These are phyloP conservation scores for Harlomillsia oculata DNA, from an alignment of 1,140 invertebrate species.

Conservation along the genomic window DNA sequence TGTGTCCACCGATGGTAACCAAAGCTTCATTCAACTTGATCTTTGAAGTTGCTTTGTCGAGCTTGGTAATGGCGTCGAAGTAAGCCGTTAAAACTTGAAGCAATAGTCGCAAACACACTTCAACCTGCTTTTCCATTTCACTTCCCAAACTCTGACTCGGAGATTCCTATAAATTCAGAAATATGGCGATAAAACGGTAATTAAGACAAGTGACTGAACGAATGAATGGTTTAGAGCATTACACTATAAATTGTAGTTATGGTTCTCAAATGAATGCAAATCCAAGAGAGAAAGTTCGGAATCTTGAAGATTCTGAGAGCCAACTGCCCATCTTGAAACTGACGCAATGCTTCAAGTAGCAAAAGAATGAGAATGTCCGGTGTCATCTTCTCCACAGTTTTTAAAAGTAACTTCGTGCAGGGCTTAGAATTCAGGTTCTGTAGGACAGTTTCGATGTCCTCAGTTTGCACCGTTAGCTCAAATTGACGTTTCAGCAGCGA, in stretches of 20 bases:
- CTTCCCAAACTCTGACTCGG: neutral
- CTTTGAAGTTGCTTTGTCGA: neutral
- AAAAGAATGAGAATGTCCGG: constrained; percentile 22
- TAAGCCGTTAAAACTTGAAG: constrained; percentile 9
- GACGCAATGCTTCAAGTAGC: constrained; percentile 19
- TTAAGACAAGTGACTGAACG: neutral
- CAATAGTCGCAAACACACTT: constrained; percentile 22
- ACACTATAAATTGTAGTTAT: constrained; percentile 12
- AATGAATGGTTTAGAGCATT: neutral
- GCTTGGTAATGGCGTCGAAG: constrained; percentile 12
- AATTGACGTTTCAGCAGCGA: constrained; percentile 16
- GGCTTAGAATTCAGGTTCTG: neutral
- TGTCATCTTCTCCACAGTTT: constrained; percentile 1
- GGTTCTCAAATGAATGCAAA: constrained; percentile 19
- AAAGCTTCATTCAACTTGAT: neutral
- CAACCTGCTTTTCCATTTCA: neutral
- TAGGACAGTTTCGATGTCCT: neutral
- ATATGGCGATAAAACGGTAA: neutral
- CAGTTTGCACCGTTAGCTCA: neutral
- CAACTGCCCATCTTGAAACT: constrained; percentile 4
- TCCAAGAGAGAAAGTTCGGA: constrained; percentile 6
- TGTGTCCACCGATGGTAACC: neutral
- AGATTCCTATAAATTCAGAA: neutral
- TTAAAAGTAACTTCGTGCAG: neutral
- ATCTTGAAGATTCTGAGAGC: constrained; percentile 13